A percentile compares a stretch with the other conserved stretches of the same genome.
Evolutionary conservation across 2,797 vertebrate genomes (phyloP).

Genomic region (Onychomys torridus): DNA sequence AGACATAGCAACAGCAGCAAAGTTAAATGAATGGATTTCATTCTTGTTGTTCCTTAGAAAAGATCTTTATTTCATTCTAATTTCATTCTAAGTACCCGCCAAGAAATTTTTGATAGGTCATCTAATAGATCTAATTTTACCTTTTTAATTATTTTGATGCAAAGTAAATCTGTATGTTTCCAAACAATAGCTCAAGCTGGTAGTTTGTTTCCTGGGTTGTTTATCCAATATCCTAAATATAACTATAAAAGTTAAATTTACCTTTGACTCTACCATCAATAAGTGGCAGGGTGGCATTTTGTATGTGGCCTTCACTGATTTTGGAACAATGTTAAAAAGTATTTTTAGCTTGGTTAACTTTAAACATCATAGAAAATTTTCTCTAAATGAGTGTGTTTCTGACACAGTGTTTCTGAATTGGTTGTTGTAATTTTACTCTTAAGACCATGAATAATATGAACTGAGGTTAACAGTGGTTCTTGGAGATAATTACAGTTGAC

Average conservation of each 20-base stretch:
- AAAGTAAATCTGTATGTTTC: not conserved
- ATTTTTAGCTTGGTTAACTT: constrained; percentile 51
- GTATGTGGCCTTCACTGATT: not conserved
- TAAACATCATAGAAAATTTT: not conserved
- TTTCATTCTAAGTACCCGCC: constrained; percentile 2
- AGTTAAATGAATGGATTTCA: not conserved
- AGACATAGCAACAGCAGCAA: not conserved
- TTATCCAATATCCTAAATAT: not conserved
- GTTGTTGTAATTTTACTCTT: not conserved
- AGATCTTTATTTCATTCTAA: constrained; percentile 38
- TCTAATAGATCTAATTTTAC: constrained; percentile 1
- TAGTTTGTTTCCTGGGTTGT: not conserved
- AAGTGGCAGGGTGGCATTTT: not conserved
- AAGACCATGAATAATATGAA: not conserved
- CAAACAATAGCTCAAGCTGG: not conserved
- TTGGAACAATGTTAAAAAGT: not conserved
- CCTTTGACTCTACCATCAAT: not conserved
- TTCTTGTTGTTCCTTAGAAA: constrained; percentile 36
- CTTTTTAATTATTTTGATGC: constrained; percentile 23
- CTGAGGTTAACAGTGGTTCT: not conserved
- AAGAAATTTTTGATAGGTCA: not conserved
- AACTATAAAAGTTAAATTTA: not conserved
- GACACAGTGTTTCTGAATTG: constrained; percentile 22
- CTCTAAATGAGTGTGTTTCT: constrained; percentile 3
- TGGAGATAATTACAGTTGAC: not conserved